These are phyloP conservation scores for Trichonephila clavipes DNA, from an alignment of 1,140 invertebrate species.

Conservation along the genomic window DNA sequence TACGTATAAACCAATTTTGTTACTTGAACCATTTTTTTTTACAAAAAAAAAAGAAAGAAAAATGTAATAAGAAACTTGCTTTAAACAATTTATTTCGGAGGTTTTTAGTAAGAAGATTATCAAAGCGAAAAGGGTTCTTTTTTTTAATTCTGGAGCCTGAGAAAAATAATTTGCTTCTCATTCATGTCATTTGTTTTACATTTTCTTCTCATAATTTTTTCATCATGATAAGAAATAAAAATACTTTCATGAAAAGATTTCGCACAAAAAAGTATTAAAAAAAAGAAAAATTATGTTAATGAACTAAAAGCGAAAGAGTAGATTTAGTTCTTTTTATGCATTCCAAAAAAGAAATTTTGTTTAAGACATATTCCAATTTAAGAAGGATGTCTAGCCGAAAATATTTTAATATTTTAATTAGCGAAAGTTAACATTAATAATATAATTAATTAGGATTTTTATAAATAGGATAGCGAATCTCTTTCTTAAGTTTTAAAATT, in stretches of 20 bases:
- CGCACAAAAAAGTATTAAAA: not conserved
- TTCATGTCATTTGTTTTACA: not conserved
- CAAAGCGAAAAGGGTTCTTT: not conserved
- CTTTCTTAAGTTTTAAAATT: too few species aligned
- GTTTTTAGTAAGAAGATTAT: conserved; percentile 17
- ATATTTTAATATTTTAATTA: too few species aligned
- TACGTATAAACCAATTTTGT: not conserved
- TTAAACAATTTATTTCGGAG: not conserved
- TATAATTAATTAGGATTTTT: too few species aligned
- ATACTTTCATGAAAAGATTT: not conserved
- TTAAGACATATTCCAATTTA: too few species aligned
- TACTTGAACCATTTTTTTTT: not conserved
- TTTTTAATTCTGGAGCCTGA: not conserved
- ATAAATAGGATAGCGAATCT: too few species aligned
- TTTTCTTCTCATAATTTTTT: not conserved
- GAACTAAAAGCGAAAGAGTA: too few species aligned
- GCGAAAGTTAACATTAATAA: too few species aligned
- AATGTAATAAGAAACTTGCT: not conserved
- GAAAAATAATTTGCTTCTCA: not conserved
- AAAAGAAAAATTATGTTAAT: not conserved
- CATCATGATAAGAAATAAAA: not conserved
- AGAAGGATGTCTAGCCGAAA: too few species aligned
- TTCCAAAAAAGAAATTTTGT: too few species aligned
- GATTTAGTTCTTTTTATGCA: too few species aligned
- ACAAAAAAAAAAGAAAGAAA: not conserved